A percentile compares a stretch with the other conserved stretches of the same genome.
Evolutionary conservation across 2,797 vertebrate species (phyloP).

Genomic region (Corythornis leucogaster): DNA sequence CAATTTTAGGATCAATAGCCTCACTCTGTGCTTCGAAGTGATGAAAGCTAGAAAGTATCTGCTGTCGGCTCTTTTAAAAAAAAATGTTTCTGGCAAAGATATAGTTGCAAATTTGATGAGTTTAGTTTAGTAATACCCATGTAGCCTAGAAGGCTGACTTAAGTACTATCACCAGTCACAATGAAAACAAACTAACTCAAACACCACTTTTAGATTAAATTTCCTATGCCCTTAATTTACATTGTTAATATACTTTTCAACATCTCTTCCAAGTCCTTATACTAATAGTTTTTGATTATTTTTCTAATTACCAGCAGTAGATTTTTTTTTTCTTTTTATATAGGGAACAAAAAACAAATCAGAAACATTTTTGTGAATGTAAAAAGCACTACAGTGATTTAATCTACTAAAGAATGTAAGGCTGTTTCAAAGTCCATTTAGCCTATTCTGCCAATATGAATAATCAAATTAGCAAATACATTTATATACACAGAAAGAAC

Average conservation of each 20-base stretch:
- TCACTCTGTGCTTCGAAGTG: conserved; percentile 75
- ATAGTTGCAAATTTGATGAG: conserved; percentile 67
- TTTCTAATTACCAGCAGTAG: conserved; percentile 40
- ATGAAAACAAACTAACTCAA: conserved; percentile 77
- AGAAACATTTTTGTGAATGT: conserved; percentile 23
- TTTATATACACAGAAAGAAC: conserved; percentile 66
- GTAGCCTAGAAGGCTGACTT: conserved; percentile 63
- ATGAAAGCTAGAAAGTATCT: conserved; percentile 82
- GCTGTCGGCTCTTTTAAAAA: conserved; percentile 63
- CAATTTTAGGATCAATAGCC: conserved; percentile 84
- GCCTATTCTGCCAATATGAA: conserved; percentile 46
- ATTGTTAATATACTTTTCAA: conserved; percentile 66
- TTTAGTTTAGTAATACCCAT: conserved; percentile 71
- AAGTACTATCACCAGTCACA: conserved; percentile 56
- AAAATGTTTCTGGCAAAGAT: conserved; percentile 69
- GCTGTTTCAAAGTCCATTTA: conserved; percentile 55
- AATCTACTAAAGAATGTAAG: conserved; percentile 31
- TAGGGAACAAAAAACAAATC: not conserved
- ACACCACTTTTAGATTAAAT: conserved; percentile 68
- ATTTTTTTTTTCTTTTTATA: conserved; percentile 5
- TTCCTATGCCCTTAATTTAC: conserved; percentile 46
- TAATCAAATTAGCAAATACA: conserved; percentile 70
- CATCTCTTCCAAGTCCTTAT: conserved; percentile 32
- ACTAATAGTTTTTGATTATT: conserved; percentile 55
- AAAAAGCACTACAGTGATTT: conserved; percentile 33